A percentile compares a stretch with the other conserved stretches of the same genome.
phyloP scores from a whole-genome alignment of 2,797 vertebrate genomes.

The Sebastes itinus region DNA sequence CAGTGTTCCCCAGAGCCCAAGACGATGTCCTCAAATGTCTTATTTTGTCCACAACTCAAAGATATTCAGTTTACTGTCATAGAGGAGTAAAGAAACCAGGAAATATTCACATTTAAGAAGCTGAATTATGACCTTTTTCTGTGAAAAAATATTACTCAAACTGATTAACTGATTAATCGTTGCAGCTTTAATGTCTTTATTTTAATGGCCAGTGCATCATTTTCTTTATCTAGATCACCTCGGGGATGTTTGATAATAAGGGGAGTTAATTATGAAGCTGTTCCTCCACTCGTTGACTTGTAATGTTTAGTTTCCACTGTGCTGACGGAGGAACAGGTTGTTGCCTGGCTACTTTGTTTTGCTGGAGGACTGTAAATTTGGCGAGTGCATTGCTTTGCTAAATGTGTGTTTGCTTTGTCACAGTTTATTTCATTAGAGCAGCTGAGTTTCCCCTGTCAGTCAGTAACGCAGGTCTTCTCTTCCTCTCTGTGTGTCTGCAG shows the following conservation, averaged over 20 bases:
- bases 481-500: constrained; percentile 72
- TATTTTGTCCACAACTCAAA: neutral
- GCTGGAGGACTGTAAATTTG: constrained; percentile 10
- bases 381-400: neutral
- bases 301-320: constrained; percentile 1
- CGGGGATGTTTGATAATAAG: neutral
- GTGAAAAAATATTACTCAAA: no score
- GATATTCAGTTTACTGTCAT: neutral
- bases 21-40: neutral
- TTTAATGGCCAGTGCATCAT: neutral
- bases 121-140: neutral
- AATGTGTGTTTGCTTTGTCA: constrained; percentile 30
- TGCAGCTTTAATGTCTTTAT: neutral
- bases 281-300: neutral
- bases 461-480: constrained; percentile 37
- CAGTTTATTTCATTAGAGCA: constrained; percentile 15
- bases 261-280: neutral
- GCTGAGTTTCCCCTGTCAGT: neutral
- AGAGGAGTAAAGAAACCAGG: neutral
- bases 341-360: constrained; percentile 37
- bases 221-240: neutral
- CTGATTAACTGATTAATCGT: neutral
- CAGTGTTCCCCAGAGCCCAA: no score
- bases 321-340: constrained; percentile 14
- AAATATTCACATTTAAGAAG: neutral